Evolutionary conservation across 2,113 vertebrate species (phyloP).

Genomic region (Scartelaos histophorus): DNA sequence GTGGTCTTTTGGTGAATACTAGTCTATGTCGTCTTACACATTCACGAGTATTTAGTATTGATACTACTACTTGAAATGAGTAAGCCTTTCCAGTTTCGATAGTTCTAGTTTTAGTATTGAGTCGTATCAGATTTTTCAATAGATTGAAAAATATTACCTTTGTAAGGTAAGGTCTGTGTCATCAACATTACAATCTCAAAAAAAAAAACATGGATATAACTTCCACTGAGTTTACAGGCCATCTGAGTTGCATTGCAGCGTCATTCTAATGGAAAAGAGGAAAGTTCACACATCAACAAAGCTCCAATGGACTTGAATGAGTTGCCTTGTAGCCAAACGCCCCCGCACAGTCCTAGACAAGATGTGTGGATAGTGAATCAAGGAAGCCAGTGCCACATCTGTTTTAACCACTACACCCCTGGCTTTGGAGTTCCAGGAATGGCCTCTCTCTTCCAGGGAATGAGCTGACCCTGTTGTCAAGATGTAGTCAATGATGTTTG

Average conservation of each 20-base stretch:
- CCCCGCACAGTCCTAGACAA: constrained; percentile 61
- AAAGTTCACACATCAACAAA: constrained; percentile 42
- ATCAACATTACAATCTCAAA: not conserved
- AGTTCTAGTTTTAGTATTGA: no score
- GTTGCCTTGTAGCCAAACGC: constrained; percentile 40
- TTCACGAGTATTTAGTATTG: no score
- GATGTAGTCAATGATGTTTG: constrained; percentile 11
- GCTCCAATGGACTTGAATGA: constrained; percentile 34
- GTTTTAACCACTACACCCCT: constrained; percentile 69
- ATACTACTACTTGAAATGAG: no score
- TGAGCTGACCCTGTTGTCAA: constrained; percentile 32
- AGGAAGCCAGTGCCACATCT: constrained; percentile 65
- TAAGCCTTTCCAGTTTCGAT: no score
- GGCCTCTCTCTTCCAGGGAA: constrained; percentile 20
- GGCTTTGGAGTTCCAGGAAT: constrained; percentile 37
- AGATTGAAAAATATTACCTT: no score
- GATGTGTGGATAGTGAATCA: constrained; percentile 72
- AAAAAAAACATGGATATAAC: constrained; percentile 6
- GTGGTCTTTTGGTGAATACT: no score
- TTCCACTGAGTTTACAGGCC: constrained; percentile 15
- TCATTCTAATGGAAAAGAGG: not conserved
- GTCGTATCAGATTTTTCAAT: no score
- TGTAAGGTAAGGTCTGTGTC: no score
- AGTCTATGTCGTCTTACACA: no score
- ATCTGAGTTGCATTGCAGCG: not conserved